Evolutionary conservation across 1,140 invertebrate genomes (phyloP).

Genomic region (Drosophila jambulina): DNA sequence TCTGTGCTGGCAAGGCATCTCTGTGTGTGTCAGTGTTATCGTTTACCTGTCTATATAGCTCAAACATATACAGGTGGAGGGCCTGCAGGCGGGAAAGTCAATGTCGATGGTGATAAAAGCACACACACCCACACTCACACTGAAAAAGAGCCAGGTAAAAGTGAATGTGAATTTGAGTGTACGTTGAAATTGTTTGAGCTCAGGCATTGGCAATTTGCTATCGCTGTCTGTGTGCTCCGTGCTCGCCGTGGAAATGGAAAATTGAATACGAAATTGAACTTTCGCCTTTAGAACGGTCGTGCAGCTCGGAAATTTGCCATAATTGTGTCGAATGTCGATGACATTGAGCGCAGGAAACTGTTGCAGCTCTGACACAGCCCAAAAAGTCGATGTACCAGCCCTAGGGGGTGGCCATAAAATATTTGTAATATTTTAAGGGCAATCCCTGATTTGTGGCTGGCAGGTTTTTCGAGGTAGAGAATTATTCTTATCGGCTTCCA

Average conservation of each 20-base stretch:
- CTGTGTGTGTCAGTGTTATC: slow-evolving; percentile 61
- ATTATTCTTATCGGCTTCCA: slow-evolving; percentile 7
- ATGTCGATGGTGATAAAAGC: slow-evolving; percentile 70
- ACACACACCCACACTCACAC: slow-evolving; percentile 8
- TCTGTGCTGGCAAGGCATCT: neutral
- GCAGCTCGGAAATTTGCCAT: slow-evolving; percentile 76
- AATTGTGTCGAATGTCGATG: slow-evolving; percentile 74
- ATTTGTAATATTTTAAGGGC: neutral
- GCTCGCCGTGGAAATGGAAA: slow-evolving; percentile 69
- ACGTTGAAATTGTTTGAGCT: slow-evolving; percentile 69
- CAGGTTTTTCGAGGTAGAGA: neutral
- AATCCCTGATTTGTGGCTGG: slow-evolving; percentile 11
- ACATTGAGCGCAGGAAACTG: slow-evolving; percentile 74
- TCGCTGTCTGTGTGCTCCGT: slow-evolving; percentile 10
- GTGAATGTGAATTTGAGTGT: slow-evolving; percentile 15
- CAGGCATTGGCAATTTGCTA: slow-evolving; percentile 36
- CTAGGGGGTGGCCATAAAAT: neutral
- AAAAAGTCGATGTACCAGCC: neutral
- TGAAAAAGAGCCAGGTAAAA: neutral
- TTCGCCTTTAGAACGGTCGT: slow-evolving; percentile 55
- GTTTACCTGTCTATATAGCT: slow-evolving; percentile 55
- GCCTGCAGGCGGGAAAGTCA: slow-evolving; percentile 52
- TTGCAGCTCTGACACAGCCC: slow-evolving; percentile 39
- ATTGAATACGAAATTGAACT: slow-evolving; percentile 82
- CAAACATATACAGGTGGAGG: slow-evolving; percentile 14